Evolutionary conservation across 2,888 invertebrate species (phyloP).

Genomic region (Encarsia formosa): DNA sequence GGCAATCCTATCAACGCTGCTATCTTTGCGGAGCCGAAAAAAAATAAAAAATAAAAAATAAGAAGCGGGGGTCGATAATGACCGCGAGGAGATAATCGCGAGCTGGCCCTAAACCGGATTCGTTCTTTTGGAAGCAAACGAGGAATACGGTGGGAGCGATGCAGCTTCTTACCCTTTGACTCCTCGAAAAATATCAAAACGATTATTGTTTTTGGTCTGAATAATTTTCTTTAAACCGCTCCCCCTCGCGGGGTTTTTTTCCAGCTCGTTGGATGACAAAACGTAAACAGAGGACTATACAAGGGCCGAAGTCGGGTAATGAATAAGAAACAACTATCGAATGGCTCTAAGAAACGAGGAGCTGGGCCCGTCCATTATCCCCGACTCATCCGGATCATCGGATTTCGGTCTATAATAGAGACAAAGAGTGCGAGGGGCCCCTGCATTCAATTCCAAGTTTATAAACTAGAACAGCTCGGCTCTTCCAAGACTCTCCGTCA

Average conservation of each 20-base stretch:
- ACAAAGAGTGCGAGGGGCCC: not conserved
- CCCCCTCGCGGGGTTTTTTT: too few relatives aligned
- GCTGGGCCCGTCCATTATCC: conserved; percentile 9
- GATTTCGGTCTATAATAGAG: conserved; percentile 6
- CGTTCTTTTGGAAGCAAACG: conserved; percentile 17
- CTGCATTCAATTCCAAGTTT: not conserved
- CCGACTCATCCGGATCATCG: conserved; percentile 21
- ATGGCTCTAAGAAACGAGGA: too few relatives aligned
- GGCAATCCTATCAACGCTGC: conserved; percentile 17
- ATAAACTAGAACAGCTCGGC: not conserved
- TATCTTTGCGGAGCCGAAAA: conserved; percentile 15
- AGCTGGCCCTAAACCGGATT: conserved; percentile 16
- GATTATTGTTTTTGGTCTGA: too few relatives aligned
- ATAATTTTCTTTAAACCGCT: too few relatives aligned
- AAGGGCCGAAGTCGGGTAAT: too few relatives aligned
- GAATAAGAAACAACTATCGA: too few relatives aligned
- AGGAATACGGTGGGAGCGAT: conserved; percentile 31
- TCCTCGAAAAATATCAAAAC: too few relatives aligned
- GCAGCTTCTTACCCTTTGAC: too few relatives aligned
- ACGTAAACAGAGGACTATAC: too few relatives aligned
- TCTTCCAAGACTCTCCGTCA: not conserved
- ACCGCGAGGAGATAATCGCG: conserved; percentile 24
- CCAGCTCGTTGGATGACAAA: too few relatives aligned
- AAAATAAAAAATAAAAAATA: too few relatives aligned
- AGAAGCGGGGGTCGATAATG: conserved; percentile 28